Evolutionary conservation across 92 coral and sea anemone genomes (phyloP).

Genomic region (Diadumene lineata): DNA sequence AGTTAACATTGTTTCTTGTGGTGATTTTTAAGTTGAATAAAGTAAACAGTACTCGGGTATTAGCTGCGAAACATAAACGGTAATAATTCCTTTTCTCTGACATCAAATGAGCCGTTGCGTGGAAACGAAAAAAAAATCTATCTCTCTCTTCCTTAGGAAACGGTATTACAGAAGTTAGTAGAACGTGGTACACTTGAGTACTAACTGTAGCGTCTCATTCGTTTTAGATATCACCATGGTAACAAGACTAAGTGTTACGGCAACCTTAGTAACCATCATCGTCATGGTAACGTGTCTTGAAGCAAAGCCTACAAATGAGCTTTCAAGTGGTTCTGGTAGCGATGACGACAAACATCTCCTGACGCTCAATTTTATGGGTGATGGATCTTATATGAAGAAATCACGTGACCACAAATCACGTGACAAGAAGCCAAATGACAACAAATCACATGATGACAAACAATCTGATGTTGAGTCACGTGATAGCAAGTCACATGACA

Average conservation of each 20-base stretch:
- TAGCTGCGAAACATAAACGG: too few relatives aligned
- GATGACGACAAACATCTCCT: conserved; percentile 3
- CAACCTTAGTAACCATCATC: not conserved
- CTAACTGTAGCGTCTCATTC: not conserved
- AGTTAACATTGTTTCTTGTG: too few relatives aligned
- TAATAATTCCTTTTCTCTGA: too few relatives aligned
- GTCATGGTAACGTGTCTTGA: conserved; percentile 1
- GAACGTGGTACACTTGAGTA: not conserved
- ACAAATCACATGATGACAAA: conserved; percentile 13
- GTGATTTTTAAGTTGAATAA: too few relatives aligned
- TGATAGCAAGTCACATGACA: conserved; percentile 1
- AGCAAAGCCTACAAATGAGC: conserved; percentile 7
- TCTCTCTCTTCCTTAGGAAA: too few relatives aligned
- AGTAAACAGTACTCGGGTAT: too few relatives aligned
- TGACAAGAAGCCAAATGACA: not conserved
- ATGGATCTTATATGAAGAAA: conserved; percentile 1
- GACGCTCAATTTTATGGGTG: conserved; percentile 26
- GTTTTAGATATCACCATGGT: conserved; percentile 12
- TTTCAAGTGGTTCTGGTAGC: not conserved
- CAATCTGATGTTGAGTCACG: not conserved
- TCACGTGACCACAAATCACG: not conserved
- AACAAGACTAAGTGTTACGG: not conserved
- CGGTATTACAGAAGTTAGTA: too few relatives aligned
- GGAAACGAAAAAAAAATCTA: too few relatives aligned
- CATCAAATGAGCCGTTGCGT: too few relatives aligned